Evolutionary conservation across 2,888 invertebrate genomes (phyloP), one percentile per base, ranked within the genome.

Genomic region (Acrobasis repandana): DNA sequence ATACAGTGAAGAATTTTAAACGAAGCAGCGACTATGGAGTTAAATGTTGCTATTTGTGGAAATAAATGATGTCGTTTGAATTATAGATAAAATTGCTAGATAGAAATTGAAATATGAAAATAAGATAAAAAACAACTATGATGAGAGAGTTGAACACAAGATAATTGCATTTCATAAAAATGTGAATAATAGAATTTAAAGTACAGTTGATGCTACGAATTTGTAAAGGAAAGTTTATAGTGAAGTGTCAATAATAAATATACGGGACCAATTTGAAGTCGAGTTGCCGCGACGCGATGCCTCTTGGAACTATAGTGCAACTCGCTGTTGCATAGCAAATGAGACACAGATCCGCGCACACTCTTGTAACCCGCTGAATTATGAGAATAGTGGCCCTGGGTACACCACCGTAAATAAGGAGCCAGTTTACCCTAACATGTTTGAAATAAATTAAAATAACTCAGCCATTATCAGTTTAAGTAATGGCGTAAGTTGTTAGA

Each of bases 331-430:
- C 63, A 63, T 67, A 66, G 67, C 62, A 67, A 70, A 61, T 65
- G 61, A 62, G 60, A 69, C 68, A 65, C 68, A 66, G 65, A 63
- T 61, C 63, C 69, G 71, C 71, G 69, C 69, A 63, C 58, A 69
- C 71, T 73, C 77, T 72, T 75, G 75, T 75, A 66, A 49, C 62
- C 33, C 33, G 66, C 68, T 71, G 70, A 76, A 70, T 73, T 80
- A 76, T 73, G 72, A 68, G 68, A 68, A 71, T 70, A 65, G 66
- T 66, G 63, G 63, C 63, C 50, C 16, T 56, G 61, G 63, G 65
- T 33, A 66, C 67, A 72, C 64, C 67, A 63, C 58, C 64, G 69
- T 75, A 77, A 77, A 76, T 77, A 75, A 74, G 66, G 63, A 67
- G 63, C 65, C 67, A 73, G 77, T 77, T 79, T 72, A 72, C 69